Conservation (phyloP, 2,888 invertebrate species). For the Lasioglossum lativentre region DNA sequence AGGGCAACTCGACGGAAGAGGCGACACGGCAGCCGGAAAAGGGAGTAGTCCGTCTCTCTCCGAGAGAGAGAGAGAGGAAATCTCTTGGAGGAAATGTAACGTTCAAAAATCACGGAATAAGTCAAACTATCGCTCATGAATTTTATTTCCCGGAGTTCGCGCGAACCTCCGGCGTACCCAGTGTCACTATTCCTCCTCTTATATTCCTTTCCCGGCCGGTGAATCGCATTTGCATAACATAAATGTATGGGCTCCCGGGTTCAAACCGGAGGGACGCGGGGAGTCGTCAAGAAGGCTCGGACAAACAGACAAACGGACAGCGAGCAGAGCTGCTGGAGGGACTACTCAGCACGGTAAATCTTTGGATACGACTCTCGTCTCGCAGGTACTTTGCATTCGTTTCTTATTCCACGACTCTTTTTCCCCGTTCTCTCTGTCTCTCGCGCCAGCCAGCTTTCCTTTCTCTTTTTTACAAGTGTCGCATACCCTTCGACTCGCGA, state of each 20-base stretch:
- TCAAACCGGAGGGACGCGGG: background rate
- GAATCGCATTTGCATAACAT: constrained; percentile 71
- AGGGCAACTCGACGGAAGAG: constrained; percentile 21
- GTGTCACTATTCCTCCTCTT: constrained; percentile 43
- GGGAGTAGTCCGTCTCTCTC: background rate
- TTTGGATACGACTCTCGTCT: constrained; percentile 60
- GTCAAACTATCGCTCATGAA: constrained; percentile 59
- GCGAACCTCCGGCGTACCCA: background rate
- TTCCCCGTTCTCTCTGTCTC: constrained; percentile 8
- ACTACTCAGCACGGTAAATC: constrained; percentile 63
- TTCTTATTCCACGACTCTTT: constrained; percentile 56
- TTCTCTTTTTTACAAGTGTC: constrained; percentile 30
- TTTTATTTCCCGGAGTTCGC: constrained; percentile 52
- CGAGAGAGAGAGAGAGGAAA: background rate
- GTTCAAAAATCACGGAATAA: constrained; percentile 45
- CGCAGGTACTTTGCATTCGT: constrained; percentile 62
- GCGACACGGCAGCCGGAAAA: background rate
- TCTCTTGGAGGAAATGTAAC: constrained; percentile 37
- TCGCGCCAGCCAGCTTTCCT: background rate
- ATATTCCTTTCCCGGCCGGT: constrained; percentile 40
- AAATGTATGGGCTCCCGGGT: constrained; percentile 59
- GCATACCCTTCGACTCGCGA: constrained; percentile 54
- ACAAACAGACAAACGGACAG: constrained; percentile 64
- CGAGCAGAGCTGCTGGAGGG: constrained; percentile 34
- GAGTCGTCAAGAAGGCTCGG: constrained; percentile 46